Base-by-base conservation (phyloP, 2,888 invertebrate genomes). In the Pyrgus malvae region DNA sequence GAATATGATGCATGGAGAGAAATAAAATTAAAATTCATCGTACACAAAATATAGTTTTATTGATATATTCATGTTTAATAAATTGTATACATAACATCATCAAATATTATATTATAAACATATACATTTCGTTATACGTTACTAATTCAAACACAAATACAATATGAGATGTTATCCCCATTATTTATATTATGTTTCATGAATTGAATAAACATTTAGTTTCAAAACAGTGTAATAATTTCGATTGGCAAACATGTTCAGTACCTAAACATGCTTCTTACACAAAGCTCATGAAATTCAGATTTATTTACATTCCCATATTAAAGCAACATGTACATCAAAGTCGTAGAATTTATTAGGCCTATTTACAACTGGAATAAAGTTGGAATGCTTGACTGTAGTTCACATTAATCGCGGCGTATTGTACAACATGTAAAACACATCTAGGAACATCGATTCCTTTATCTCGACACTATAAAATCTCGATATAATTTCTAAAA, bases 41-140 rank as follows among this genome's bases (percentile, higher is more conserved):
- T 90, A 90, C 90, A 90, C 90, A 91, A 90, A 91, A 91, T 90
- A 91, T 91, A 91, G 89, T 91, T 90, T 90, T 90, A 90, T 91
- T 90, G 89, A 89, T 90, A 89, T 89, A 89, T 88, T 78, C 87
- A 90, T 88, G 88, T 90, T 90, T 90, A 90, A 90, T 90, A 90
- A 89, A 90, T 88, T 90, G 89, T 90, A 90, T 90, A 90, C 87
- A 89, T 90, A 90, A 89, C 88, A 88, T 89, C 88, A 86, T 89
- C 88, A 88, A 89, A 88, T 88, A 88, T 88, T 89, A 88, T 88
- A 89, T 90, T 88, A 89, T 83, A 89, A 89, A 90, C 89, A 90
- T 90, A 89, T 88, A 88, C 87, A 87, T 89, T 88, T 86, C 86
- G 87, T 89, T 89, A 89, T 83, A 88, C 85, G 86, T 87, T 75